These are phyloP conservation scores for Gryllus bimaculatus DNA, from an alignment of 1,140 invertebrate species.

Conservation along the genomic window DNA sequence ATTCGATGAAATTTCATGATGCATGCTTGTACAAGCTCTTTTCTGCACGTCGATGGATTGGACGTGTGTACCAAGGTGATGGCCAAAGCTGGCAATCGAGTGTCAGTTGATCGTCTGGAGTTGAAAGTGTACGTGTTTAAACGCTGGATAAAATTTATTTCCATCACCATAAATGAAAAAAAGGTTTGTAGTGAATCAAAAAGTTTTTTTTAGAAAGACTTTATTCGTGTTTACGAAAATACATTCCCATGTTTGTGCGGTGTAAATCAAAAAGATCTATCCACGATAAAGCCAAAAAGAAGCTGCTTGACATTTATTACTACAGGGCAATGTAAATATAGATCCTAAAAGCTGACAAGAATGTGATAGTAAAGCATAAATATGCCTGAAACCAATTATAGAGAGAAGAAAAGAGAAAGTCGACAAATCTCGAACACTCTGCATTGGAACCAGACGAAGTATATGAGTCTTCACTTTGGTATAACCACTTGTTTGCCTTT, in stretches of 20 bases:
- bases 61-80: no score
- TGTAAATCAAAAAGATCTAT: background rate
- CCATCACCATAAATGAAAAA: no score
- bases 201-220: constrained; percentile 2
- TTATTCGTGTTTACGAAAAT: constrained; percentile 4
- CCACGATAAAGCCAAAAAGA: background rate
- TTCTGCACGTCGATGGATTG: no score
- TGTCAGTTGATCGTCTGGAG: no score
- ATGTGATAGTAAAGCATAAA: no score
- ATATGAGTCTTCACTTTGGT: no score
- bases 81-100: no score
- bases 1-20: background rate
- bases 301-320: background rate
- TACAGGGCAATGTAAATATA: no score
- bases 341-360: background rate
- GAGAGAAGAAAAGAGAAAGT: background rate
- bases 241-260: background rate
- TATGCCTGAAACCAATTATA: constrained; percentile 8
- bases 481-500: no score
- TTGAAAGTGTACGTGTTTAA: no score
- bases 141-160: no score
- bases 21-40: constrained; percentile 8
- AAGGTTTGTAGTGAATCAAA: no score
- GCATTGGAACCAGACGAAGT: background rate
- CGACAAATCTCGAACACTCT: constrained; percentile 1